These are phyloP conservation scores for Notamacropus eugenii DNA, from an alignment of 2,797 vertebrate genomes.

Conservation along the genomic window DNA sequence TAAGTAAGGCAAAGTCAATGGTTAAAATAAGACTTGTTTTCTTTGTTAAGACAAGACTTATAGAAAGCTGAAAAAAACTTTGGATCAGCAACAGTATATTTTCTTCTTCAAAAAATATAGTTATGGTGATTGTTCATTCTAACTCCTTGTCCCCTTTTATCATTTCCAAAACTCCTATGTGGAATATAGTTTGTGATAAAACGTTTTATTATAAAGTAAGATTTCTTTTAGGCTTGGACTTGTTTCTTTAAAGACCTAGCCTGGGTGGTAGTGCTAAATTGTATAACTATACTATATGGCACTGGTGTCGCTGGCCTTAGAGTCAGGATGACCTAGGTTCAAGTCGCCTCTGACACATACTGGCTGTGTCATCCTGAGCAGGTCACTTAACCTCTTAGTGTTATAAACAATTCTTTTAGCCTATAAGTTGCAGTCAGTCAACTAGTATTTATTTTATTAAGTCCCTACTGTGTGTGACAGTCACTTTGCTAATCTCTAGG, in stretches of 20 bases:
- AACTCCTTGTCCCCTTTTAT: background rate
- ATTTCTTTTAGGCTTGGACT: conserved; percentile 10
- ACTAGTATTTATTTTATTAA: background rate
- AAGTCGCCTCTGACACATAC: background rate
- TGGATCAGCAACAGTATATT: background rate
- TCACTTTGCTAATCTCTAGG: background rate
- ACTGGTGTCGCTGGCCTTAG: background rate
- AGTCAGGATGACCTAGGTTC: background rate
- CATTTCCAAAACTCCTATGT: background rate
- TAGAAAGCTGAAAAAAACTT: conserved; percentile 3
- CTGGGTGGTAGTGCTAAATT: background rate
- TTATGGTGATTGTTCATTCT: conserved; percentile 26
- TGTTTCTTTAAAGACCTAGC: background rate
- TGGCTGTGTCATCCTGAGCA: background rate
- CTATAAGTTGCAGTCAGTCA: background rate
- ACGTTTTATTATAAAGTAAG: background rate
- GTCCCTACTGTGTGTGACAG: background rate
- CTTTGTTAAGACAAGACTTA: conserved; percentile 1
- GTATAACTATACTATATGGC: background rate
- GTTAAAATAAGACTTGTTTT: too few relatives aligned
- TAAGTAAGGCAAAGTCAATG: too few relatives aligned
- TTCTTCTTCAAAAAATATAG: background rate
- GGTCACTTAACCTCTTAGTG: background rate
- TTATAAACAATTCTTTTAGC: background rate
- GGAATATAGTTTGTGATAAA: background rate